phyloP scores from a whole-genome alignment of 2,113 vertebrate genomes.

The Phocoena sinus region DNA sequence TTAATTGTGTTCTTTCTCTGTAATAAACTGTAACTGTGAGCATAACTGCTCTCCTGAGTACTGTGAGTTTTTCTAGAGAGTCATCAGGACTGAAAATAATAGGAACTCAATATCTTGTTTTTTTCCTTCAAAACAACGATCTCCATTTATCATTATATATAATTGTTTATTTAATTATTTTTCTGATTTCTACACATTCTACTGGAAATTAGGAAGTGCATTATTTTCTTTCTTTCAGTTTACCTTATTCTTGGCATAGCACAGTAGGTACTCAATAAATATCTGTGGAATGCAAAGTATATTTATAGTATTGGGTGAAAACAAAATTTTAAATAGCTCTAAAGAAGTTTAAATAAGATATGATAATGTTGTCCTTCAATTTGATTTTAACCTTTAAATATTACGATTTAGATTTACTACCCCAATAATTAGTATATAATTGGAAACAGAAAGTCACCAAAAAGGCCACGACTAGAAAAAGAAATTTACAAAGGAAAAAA shows the following conservation, averaged over 20 bases:
- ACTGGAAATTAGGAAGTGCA: background rate
- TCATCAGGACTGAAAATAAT: background rate
- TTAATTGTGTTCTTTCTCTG: background rate
- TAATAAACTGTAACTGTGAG: background rate
- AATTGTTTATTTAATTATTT: background rate
- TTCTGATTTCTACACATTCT: background rate
- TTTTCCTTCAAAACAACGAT: background rate
- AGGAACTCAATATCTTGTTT: background rate
- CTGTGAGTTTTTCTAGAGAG: background rate
- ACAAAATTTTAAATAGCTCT: background rate
- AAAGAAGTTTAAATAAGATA: background rate
- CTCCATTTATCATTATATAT: background rate
- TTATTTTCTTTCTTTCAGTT: background rate
- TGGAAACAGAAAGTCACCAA: background rate
- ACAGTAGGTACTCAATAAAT: background rate
- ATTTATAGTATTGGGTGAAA: background rate
- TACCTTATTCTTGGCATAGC: background rate
- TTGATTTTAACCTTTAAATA: background rate
- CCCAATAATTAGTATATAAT: background rate
- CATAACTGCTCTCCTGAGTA: background rate
- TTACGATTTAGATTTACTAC: background rate
- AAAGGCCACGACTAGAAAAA: background rate
- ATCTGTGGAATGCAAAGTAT: background rate
- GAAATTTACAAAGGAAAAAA: background rate
- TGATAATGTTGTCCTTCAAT: background rate